Evolutionary conservation across 2,888 invertebrate genomes (phyloP).

Genomic region (Drosophila eohydei): DNA sequence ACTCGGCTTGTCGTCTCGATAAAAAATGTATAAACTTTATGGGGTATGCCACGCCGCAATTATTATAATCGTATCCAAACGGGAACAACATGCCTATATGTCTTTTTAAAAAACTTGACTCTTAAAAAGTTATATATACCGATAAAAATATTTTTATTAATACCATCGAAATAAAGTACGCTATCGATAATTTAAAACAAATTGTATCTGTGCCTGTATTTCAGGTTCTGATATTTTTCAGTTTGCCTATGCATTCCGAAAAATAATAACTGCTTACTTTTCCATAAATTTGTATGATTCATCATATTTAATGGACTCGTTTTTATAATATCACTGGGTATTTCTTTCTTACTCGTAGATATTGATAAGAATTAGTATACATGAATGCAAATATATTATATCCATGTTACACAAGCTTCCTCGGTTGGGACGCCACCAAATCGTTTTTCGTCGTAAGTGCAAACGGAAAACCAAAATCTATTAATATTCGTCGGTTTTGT

Average conservation of each 20-base stretch:
- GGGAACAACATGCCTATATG: too few relatives aligned
- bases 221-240: background rate
- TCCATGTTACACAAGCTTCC: background rate
- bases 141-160: too few relatives aligned
- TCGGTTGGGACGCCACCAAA: background rate
- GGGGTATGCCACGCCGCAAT: too few relatives aligned
- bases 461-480: background rate
- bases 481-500: background rate
- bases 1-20: too few relatives aligned
- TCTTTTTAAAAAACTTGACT: too few relatives aligned
- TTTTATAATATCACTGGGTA: background rate
- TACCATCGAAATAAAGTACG: too few relatives aligned
- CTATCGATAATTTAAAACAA: too few relatives aligned
- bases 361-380: background rate
- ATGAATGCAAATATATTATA: background rate
- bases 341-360: background rate
- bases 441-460: background rate
- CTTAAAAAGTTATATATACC: too few relatives aligned
- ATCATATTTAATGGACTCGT: background rate
- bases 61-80: too few relatives aligned
- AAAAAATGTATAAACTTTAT: too few relatives aligned
- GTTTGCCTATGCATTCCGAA: background rate
- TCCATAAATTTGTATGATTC: background rate
- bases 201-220: too few relatives aligned
- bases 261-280: background rate